A percentile compares a stretch with the other conserved stretches of the same genome.
Conservation (phyloP, 1,140 invertebrate species). For the Drosophila orena region DNA sequence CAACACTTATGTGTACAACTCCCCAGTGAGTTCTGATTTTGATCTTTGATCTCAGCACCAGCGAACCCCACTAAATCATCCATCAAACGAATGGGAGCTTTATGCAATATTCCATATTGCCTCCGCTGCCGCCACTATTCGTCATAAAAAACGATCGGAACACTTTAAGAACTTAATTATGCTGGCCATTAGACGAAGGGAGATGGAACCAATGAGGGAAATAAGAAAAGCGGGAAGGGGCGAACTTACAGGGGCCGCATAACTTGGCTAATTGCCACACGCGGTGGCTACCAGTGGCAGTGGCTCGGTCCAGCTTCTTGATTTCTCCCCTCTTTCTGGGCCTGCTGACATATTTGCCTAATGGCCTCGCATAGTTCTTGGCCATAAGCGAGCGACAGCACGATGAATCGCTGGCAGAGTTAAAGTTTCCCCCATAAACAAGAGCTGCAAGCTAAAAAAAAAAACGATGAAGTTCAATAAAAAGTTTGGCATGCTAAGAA, state of each 20-base stretch:
- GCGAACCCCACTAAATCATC: conserved; percentile 24
- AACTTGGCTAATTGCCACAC: conserved; percentile 81
- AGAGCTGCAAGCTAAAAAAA: conserved; percentile 17
- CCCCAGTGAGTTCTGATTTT: conserved; percentile 16
- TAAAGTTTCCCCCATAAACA: conserved; percentile 66
- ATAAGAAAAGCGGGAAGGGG: conserved; percentile 31
- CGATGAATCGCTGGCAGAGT: conserved; percentile 53
- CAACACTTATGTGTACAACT: conserved; percentile 1
- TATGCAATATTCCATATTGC: conserved; percentile 22
- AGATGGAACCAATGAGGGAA: conserved; percentile 17
- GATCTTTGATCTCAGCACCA: conserved; percentile 37
- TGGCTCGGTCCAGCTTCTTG: conserved; percentile 26
- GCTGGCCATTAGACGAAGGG: conserved; percentile 37
- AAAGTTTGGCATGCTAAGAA: conserved; percentile 66
- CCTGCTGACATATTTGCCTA: conserved; percentile 80
- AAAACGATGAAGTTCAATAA: conserved; percentile 66
- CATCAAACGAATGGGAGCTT: conserved; percentile 4
- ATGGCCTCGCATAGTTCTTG: conserved; percentile 74
- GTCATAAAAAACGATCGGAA: conserved; percentile 39
- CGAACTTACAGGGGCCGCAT: conserved; percentile 56
- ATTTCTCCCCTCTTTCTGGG: conserved; percentile 14
- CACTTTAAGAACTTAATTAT: conserved; percentile 57
- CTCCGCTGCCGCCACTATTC: conserved; percentile 1
- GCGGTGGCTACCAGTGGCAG: conserved; percentile 35
- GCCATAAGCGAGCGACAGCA: conserved; percentile 26